phyloP scores from a whole-genome alignment of 2,888 invertebrate genomes.

The Teleogryllus oceanicus region DNA sequence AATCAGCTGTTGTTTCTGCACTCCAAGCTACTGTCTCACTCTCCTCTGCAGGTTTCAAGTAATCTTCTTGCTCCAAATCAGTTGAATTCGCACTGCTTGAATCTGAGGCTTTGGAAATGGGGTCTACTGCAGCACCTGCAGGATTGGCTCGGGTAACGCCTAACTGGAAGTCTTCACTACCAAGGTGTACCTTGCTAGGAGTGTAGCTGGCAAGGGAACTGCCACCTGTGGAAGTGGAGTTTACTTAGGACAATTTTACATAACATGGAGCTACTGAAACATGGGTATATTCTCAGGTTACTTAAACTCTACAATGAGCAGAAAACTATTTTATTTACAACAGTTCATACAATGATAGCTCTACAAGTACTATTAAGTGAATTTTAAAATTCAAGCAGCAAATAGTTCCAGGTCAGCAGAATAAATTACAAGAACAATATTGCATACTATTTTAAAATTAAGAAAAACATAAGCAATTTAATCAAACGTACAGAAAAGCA shows the following conservation, averaged over 20 bases:
- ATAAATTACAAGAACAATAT: no score
- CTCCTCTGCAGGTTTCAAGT: slow-evolving; percentile 44
- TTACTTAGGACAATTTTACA: background rate
- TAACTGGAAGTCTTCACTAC: slow-evolving; percentile 67
- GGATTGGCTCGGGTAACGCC: slow-evolving; percentile 67
- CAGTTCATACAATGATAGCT: no score
- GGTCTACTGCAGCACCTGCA: slow-evolving; percentile 40
- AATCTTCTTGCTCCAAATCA: slow-evolving; percentile 44
- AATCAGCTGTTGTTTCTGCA: slow-evolving; percentile 49
- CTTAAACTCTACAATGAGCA: no score
- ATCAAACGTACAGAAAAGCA: no score
- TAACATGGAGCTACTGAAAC: no score
- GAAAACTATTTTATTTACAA: no score
- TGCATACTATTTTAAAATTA: no score
- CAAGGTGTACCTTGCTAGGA: slow-evolving; percentile 68
- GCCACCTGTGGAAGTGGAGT: slow-evolving; percentile 47
- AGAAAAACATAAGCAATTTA: no score
- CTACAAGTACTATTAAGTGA: no score
- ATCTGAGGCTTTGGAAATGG: slow-evolving; percentile 39
- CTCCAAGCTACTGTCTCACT: slow-evolving; percentile 46
- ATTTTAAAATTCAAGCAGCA: no score
- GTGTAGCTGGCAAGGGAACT: slow-evolving; percentile 71
- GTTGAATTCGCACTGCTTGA: slow-evolving; percentile 34
- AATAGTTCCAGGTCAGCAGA: no score
- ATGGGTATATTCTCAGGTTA: no score